These are phyloP conservation scores for Galeopterus variegatus DNA, from an alignment of 2,113 vertebrate genomes.

Conservation along the genomic window DNA sequence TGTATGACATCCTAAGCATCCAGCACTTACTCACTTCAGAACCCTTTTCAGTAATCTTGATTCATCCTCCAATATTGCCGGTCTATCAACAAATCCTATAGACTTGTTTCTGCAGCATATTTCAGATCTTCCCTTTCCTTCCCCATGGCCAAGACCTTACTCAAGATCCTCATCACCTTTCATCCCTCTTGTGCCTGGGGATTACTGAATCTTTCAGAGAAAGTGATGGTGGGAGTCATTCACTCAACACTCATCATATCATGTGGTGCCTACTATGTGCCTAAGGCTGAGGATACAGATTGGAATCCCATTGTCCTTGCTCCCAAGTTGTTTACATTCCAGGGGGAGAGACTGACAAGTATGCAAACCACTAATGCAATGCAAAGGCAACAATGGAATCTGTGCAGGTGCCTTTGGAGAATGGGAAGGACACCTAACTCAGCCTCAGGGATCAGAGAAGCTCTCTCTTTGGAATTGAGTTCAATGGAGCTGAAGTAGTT, in stretches of 20 bases:
- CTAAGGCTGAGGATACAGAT: neutral
- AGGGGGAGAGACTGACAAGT: neutral
- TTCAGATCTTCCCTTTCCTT: slow-evolving; percentile 27
- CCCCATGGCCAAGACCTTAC: neutral
- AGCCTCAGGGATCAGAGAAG: neutral
- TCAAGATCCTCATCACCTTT: neutral
- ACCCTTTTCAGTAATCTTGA: neutral
- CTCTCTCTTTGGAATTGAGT: neutral
- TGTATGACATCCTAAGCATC: neutral
- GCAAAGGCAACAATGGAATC: neutral
- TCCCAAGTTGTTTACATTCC: neutral
- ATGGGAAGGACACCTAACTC: neutral
- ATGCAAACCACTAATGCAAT: neutral
- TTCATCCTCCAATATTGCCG: neutral
- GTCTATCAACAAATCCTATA: neutral
- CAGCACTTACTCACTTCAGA: neutral
- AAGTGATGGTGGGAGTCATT: neutral
- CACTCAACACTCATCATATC: neutral
- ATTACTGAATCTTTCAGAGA: neutral
- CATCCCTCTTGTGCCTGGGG: neutral
- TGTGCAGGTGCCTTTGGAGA: neutral
- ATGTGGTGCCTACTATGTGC: neutral
- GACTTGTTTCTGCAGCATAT: neutral
- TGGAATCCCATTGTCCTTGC: neutral
- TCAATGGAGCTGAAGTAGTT: neutral